Evolutionary conservation across 2,797 vertebrate species (phyloP).

Genomic region (Vireo griseus): DNA sequence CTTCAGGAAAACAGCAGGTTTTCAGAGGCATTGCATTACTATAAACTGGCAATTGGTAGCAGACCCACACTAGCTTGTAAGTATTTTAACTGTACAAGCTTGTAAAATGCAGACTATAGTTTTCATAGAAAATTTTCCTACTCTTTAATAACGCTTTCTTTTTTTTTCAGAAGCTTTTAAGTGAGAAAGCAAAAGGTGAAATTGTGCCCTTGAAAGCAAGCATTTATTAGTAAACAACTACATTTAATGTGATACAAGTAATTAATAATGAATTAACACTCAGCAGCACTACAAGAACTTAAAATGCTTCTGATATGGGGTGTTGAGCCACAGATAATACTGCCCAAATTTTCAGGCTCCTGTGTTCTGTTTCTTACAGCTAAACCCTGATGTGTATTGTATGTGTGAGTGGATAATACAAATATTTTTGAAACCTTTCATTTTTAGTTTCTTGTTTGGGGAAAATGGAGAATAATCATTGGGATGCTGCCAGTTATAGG

Average conservation of each 20-base stretch:
- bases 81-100: slow-evolving; percentile 66
- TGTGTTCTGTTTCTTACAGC: neutral
- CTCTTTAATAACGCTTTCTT: neutral
- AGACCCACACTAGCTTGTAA: slow-evolving; percentile 98
- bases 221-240: neutral
- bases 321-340: neutral
- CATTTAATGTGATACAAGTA: neutral
- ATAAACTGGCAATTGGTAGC: slow-evolving; percentile 96
- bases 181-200: neutral
- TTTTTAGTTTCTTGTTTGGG: neutral
- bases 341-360: neutral
- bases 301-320: neutral
- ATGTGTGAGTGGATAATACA: neutral
- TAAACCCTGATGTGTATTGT: neutral
- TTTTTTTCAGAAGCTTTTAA: neutral
- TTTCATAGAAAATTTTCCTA: neutral
- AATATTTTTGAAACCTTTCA: neutral
- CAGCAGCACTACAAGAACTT: neutral
- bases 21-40: slow-evolving; percentile 95
- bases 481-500: neutral
- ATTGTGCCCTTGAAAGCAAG: neutral
- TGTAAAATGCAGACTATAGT: neutral
- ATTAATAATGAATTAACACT: neutral
- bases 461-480: neutral
- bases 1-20: slow-evolving; percentile 98